Evolutionary conservation across 2,888 invertebrate species (phyloP).

Genomic region (Elmis aenea): DNA sequence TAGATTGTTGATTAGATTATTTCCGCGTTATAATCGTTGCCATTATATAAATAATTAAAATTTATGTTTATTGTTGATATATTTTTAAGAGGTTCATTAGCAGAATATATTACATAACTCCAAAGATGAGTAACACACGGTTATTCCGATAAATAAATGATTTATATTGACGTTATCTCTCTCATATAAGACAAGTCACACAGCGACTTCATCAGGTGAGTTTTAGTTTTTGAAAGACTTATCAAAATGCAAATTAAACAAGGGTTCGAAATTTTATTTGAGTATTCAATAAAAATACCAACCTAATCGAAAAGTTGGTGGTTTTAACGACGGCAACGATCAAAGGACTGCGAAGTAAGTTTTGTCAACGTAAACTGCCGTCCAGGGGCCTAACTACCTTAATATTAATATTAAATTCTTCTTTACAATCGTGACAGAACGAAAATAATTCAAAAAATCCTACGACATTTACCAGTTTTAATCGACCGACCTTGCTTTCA

Average conservation of each 20-base stretch:
- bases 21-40: too few relatives aligned
- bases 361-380: conserved; percentile 19
- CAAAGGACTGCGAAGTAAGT: conserved; percentile 17
- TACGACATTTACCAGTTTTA: conserved; percentile 32
- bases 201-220: too few relatives aligned
- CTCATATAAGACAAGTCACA: too few relatives aligned
- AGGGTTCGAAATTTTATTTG: conserved; percentile 6
- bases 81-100: too few relatives aligned
- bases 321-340: conserved; percentile 14
- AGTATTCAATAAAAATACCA: conserved; percentile 14
- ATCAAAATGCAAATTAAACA: conserved; percentile 9
- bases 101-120: too few relatives aligned
- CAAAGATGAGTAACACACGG: too few relatives aligned
- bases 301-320: conserved; percentile 13
- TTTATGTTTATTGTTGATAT: too few relatives aligned
- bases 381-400: conserved; percentile 13
- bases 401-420: conserved; percentile 23
- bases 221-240: too few relatives aligned
- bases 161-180: too few relatives aligned
- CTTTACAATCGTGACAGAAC: conserved; percentile 25
- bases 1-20: too few relatives aligned
- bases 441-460: conserved; percentile 30
- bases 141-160: too few relatives aligned
- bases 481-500: conserved; percentile 25
- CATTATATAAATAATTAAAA: too few relatives aligned